These are phyloP conservation scores for Cephalopholis sonnerati DNA, from an alignment of 2,113 vertebrate species.

Conservation along the genomic window DNA sequence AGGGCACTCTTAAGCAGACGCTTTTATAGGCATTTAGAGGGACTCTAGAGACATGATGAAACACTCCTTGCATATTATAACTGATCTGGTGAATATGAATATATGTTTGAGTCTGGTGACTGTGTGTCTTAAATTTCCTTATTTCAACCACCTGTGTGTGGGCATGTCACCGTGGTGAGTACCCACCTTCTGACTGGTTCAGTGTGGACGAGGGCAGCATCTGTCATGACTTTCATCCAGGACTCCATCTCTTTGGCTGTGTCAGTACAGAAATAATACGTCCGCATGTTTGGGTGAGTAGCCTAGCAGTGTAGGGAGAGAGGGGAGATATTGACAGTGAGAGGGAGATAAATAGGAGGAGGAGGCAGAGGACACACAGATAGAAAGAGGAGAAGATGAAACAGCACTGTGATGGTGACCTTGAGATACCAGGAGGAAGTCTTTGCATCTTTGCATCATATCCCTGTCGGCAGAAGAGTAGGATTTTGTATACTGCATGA, in stretches of 20 bases:
- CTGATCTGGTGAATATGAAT: neutral
- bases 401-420: slow-evolving; percentile 15
- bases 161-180: neutral
- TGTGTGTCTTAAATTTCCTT: neutral
- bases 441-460: slow-evolving; percentile 22
- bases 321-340: slow-evolving; percentile 36
- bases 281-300: slow-evolving; percentile 98
- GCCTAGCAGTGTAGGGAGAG: slow-evolving; percentile 86
- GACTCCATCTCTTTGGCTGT: slow-evolving; percentile 96
- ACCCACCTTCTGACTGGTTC: slow-evolving; percentile 92
- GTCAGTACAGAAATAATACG: slow-evolving; percentile 99
- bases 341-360: slow-evolving; percentile 26
- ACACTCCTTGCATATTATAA: neutral
- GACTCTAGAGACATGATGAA: neutral
- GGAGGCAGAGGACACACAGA: neutral
- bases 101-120: neutral
- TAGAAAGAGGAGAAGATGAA: neutral
- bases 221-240: slow-evolving; percentile 99
- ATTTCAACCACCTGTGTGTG: neutral
- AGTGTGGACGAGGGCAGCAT: slow-evolving; percentile 93
- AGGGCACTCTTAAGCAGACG: neutral
- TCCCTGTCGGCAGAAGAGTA: slow-evolving; percentile 2
- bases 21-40: too few relatives aligned
- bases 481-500: slow-evolving; percentile 1
- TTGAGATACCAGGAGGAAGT: slow-evolving; percentile 18